Conservation (phyloP, 2,888 invertebrate species). For the Schrankia costaestrigalis region DNA sequence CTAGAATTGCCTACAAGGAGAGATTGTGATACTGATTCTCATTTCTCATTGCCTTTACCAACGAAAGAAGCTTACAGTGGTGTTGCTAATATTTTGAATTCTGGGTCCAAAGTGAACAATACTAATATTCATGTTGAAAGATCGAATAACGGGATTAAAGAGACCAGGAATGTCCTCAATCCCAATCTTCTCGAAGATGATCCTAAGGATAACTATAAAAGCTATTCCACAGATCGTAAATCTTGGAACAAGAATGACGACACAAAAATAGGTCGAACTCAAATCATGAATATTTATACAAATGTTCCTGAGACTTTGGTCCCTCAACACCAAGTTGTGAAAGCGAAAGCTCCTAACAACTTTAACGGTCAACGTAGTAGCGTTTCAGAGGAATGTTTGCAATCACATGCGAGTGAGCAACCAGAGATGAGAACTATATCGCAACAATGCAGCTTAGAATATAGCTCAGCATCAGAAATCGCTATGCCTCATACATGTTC, state of each 20-base stretch:
- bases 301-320: constrained; percentile 82
- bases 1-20: constrained; percentile 83
- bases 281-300: constrained; percentile 82
- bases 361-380: constrained; percentile 63
- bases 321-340: constrained; percentile 80
- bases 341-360: constrained; percentile 55
- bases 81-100: constrained; percentile 82
- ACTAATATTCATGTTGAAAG: constrained; percentile 88
- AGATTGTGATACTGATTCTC: constrained; percentile 78
- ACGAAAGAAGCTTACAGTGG: constrained; percentile 73
- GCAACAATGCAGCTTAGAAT: constrained; percentile 86
- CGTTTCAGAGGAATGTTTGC: constrained; percentile 70
- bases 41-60: constrained; percentile 74
- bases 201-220: constrained; percentile 78
- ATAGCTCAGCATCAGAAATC: constrained; percentile 82
- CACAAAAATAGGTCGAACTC: constrained; percentile 54
- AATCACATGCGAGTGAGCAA: constrained; percentile 61
- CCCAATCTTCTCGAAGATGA: constrained; percentile 84
- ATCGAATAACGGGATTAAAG: constrained; percentile 77
- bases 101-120: constrained; percentile 89
- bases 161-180: constrained; percentile 78
- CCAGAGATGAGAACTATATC: constrained; percentile 84
- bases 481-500: constrained; percentile 77
- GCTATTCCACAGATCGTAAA: constrained; percentile 60
- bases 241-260: constrained; percentile 65